phyloP scores from a whole-genome alignment of 2,888 invertebrate species.

The Mellilla xanthometata region DNA sequence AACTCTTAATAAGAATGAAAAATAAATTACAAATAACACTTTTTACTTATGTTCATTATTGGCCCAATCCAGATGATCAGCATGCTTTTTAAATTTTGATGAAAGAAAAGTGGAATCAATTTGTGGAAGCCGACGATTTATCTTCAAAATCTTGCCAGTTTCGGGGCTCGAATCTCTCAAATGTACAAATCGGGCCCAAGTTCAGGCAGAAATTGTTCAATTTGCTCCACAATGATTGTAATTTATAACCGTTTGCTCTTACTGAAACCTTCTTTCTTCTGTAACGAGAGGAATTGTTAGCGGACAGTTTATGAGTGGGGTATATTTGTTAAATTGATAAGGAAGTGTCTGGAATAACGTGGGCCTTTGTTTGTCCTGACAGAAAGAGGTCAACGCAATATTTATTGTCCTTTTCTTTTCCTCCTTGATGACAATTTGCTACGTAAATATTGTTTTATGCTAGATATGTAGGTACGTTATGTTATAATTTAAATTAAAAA shows the following conservation, averaged over 20 bases:
- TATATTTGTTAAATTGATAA: constrained; percentile 5
- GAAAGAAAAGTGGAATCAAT: constrained; percentile 2
- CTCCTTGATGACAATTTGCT: no score
- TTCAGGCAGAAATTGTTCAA: constrained; percentile 31
- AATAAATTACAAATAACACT: no score
- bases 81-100: constrained; percentile 2
- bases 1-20: no score
- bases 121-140: constrained; percentile 4
- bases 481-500: no score
- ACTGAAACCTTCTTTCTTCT: constrained; percentile 11
- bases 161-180: constrained; percentile 23
- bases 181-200: constrained; percentile 33
- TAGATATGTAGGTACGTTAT: no score
- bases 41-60: no score
- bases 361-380: neutral
- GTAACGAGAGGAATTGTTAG: constrained; percentile 10
- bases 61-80: neutral
- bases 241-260: constrained; percentile 30
- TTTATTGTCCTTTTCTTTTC: neutral
- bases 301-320: constrained; percentile 9
- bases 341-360: neutral
- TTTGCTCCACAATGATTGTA: constrained; percentile 33
- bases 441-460: no score
- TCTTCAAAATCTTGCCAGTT: constrained; percentile 9
- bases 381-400: neutral